phyloP scores from a whole-genome alignment of 1,140 invertebrate genomes.

The Phenacoccus solenopsis region DNA sequence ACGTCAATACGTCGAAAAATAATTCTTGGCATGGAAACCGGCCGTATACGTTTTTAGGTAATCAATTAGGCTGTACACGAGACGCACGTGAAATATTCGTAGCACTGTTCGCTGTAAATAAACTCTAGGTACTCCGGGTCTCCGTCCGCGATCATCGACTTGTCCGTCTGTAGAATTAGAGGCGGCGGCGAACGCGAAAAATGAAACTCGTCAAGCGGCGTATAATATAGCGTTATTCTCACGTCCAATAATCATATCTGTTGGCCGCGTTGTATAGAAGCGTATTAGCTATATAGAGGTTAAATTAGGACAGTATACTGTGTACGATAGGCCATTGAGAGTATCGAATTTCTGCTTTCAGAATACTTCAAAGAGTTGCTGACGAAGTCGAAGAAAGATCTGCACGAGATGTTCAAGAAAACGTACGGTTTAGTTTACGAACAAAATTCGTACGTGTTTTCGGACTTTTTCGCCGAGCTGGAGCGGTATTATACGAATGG shows the following conservation, averaged over 20 bases:
- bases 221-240: too few species aligned
- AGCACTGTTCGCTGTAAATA: too few species aligned
- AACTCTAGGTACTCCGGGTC: background rate
- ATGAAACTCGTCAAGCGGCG: too few species aligned
- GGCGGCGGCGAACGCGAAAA: too few species aligned
- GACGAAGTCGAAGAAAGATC: constrained; percentile 64
- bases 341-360: constrained; percentile 36
- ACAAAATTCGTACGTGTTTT: constrained; percentile 84
- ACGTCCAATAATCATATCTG: background rate
- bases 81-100: too few species aligned
- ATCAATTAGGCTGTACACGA: too few species aligned
- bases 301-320: background rate
- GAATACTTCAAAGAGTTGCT: constrained; percentile 78
- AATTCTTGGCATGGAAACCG: too few species aligned
- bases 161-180: background rate
- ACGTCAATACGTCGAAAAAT: too few species aligned
- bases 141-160: background rate
- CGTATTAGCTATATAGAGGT: background rate
- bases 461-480: constrained; percentile 76
- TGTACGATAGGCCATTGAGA: background rate
- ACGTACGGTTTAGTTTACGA: constrained; percentile 94
- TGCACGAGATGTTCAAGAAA: constrained; percentile 86
- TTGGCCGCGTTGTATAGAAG: background rate
- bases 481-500: constrained; percentile 80
- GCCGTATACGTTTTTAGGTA: too few species aligned